These are phyloP conservation scores for Leptatherina wallacei DNA, from an alignment of 2,797 vertebrate genomes.

Conservation along the genomic window DNA sequence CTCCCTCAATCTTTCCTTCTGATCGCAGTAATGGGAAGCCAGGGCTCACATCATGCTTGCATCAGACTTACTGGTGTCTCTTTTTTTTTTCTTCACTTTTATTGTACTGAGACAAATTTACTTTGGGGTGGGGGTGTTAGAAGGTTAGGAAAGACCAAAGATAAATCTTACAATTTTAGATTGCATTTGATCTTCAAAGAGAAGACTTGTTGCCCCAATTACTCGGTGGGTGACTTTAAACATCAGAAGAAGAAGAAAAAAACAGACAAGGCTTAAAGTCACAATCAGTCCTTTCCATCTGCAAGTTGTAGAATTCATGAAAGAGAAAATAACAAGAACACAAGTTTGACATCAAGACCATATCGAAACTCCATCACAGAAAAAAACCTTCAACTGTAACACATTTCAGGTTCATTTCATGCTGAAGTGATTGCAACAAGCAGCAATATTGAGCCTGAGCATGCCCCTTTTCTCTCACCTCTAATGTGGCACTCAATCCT, in stretches of 20 bases:
- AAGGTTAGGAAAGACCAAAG: constrained; percentile 8
- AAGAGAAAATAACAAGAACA: not conserved
- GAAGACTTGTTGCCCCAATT: not conserved
- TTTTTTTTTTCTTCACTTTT: constrained; percentile 9
- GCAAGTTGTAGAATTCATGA: not conserved
- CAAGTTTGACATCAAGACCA: not conserved
- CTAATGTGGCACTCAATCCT: constrained; percentile 15
- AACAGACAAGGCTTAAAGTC: not conserved
- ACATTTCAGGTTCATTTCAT: not conserved
- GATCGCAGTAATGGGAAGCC: constrained; percentile 16
- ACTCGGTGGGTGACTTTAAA: not conserved
- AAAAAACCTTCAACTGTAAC: not conserved
- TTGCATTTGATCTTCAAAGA: not conserved
- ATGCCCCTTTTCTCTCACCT: constrained; percentile 2
- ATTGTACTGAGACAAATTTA: not conserved
- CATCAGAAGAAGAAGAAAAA: not conserved
- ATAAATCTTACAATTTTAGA: not conserved
- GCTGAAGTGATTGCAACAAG: not conserved
- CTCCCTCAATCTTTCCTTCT: constrained; percentile 9
- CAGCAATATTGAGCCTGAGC: not conserved
- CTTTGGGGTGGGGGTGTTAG: not conserved
- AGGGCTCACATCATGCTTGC: constrained; percentile 17
- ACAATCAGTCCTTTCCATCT: constrained; percentile 3
- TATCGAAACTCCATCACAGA: not conserved
- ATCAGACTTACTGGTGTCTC: constrained; percentile 9